A percentile compares a stretch with the other conserved stretches of the same genome.
phyloP scores from a whole-genome alignment of 2,797 vertebrate genomes.

The Mionectes olivaceus region DNA sequence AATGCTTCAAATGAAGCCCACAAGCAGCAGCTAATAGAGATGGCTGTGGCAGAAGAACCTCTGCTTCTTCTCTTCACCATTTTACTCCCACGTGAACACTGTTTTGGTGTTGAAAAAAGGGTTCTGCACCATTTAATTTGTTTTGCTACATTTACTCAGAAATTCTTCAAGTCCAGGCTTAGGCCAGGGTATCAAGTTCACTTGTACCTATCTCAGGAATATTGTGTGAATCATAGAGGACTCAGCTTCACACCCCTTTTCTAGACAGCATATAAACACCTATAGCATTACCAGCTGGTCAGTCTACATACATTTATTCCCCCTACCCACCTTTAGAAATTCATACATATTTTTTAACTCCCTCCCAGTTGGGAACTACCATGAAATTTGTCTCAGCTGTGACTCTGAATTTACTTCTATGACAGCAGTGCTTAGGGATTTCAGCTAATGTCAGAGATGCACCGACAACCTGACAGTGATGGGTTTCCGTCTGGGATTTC shows the following conservation, averaged over 20 bases:
- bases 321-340: background rate
- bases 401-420: background rate
- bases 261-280: background rate
- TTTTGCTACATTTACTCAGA: background rate
- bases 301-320: background rate
- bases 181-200: background rate
- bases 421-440: background rate
- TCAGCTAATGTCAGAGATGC: background rate
- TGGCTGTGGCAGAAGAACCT: background rate
- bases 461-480: background rate
- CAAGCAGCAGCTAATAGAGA: background rate
- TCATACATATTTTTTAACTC: background rate
- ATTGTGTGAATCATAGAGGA: background rate
- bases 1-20: background rate
- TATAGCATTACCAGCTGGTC: background rate
- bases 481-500: conserved; percentile 22
- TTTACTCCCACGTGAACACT: background rate
- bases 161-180: background rate
- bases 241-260: background rate
- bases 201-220: background rate
- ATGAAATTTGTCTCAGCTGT: conserved; percentile 22
- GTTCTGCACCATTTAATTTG: background rate
- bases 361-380: background rate
- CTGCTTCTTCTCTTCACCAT: background rate
- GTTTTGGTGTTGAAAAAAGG: background rate